A percentile compares a stretch with the other conserved stretches of the same genome.
These are phyloP conservation scores for Limnothrissa miodon DNA, from an alignment of 2,113 vertebrate genomes.

Conservation along the genomic window DNA sequence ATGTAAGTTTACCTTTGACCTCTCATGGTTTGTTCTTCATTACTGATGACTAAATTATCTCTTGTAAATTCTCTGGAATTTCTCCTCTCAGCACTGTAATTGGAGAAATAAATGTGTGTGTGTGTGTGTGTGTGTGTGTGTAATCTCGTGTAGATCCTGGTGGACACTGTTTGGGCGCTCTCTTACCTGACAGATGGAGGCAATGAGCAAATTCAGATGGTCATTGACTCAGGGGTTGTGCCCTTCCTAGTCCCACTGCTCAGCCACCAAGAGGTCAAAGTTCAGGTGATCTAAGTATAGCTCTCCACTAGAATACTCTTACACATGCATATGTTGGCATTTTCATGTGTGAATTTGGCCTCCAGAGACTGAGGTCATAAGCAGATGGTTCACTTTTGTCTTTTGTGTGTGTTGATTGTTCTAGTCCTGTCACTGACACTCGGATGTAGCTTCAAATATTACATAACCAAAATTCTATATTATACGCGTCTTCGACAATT, in stretches of 20 bases:
- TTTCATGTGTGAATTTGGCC: neutral
- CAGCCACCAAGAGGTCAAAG: slow-evolving; percentile 99
- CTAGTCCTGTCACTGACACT: neutral
- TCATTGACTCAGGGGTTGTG: slow-evolving; percentile 97
- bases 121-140: neutral
- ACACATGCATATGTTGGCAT: neutral
- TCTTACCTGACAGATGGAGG: slow-evolving; percentile 98
- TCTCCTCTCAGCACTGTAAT: neutral
- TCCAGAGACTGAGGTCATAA: neutral
- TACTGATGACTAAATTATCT: neutral
- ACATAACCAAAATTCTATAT: no score
- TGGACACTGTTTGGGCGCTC: slow-evolving; percentile 99
- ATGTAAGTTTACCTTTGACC: slow-evolving; percentile 78
- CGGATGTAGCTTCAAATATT: no score
- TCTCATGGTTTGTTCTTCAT: neutral
- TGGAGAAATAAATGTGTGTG: no score
- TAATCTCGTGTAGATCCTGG: slow-evolving; percentile 80
- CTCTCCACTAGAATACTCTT: neutral
- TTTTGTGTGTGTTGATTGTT: no score
- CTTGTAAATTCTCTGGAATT: neutral
- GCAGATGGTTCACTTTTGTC: no score
- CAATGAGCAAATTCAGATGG: slow-evolving; percentile 99
- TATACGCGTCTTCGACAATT: no score
- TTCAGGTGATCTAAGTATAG: slow-evolving; percentile 79
- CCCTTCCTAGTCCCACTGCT: slow-evolving; percentile 97